Conservation (phyloP, 2,113 vertebrate genomes). For the Anser cygnoides region DNA sequence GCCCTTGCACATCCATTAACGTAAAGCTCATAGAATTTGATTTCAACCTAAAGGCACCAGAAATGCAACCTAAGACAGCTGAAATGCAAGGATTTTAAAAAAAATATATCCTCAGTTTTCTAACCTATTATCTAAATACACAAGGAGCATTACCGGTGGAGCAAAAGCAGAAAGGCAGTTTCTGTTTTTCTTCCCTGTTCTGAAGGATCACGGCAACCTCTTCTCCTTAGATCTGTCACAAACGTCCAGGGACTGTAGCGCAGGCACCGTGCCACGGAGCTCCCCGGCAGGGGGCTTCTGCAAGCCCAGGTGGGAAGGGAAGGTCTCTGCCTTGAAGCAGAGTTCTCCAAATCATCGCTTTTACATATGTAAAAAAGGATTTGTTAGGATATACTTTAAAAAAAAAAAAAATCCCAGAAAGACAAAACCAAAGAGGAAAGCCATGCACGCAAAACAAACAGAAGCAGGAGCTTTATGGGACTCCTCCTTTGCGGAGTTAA, state of each 20-base stretch:
- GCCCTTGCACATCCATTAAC: background rate
- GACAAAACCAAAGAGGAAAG: background rate
- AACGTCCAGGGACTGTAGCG: accelerated
- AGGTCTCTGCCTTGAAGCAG: background rate
- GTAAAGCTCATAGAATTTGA: background rate
- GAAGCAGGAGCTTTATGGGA: background rate
- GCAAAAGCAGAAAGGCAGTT: background rate
- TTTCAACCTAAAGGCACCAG: background rate
- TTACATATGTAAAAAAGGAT: background rate
- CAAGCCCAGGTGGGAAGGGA: background rate
- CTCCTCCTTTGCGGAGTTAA: background rate
- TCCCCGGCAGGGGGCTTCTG: background rate
- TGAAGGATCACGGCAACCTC: background rate
- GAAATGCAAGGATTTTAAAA: background rate
- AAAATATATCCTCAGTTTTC: background rate
- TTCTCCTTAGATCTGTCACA: background rate
- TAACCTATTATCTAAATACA: background rate
- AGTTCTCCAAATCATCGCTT: background rate
- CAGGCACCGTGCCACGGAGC: accelerated
- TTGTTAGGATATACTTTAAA: background rate
- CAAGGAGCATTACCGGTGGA: background rate
- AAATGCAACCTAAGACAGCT: background rate
- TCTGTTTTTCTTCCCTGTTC: background rate
- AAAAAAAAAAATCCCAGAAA: background rate
- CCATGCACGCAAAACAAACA: background rate